Conservation (phyloP, 2,888 invertebrate genomes). For the Gari tellinella region DNA sequence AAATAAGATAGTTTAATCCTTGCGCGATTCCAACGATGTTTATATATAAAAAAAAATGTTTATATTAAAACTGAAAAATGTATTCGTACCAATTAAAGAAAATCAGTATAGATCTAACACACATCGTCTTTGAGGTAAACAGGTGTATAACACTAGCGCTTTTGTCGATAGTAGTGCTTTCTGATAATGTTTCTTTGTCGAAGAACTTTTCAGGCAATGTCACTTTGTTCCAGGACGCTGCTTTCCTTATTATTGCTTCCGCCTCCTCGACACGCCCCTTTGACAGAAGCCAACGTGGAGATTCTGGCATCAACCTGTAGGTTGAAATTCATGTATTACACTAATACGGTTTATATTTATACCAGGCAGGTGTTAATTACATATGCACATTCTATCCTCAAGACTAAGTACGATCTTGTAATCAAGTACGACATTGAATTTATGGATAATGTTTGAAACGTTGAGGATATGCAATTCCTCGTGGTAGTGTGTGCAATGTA, state of each 20-base stretch:
- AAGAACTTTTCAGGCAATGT: constrained; percentile 45
- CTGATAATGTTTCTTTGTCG: constrained; percentile 22
- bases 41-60: too few species aligned
- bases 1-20: too few species aligned
- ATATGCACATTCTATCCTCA: too few species aligned
- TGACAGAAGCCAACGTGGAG: constrained; percentile 68
- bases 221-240: constrained; percentile 61
- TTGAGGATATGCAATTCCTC: too few species aligned
- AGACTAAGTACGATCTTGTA: too few species aligned
- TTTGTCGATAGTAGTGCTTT: constrained; percentile 7
- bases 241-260: constrained; percentile 56
- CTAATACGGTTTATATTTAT: too few species aligned
- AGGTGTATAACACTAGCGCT: constrained; percentile 44
- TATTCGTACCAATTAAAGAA: constrained; percentile 66
- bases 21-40: too few species aligned
- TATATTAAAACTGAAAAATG: neutral
- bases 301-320: constrained; percentile 73
- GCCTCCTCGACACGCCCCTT: constrained; percentile 61
- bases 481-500: too few species aligned
- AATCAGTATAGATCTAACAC: constrained; percentile 53
- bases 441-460: too few species aligned
- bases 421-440: too few species aligned
- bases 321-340: too few species aligned
- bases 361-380: too few species aligned
- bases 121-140: constrained; percentile 54